Base-by-base conservation (phyloP, 2,888 invertebrate species). In the Apodemia duryi region DNA sequence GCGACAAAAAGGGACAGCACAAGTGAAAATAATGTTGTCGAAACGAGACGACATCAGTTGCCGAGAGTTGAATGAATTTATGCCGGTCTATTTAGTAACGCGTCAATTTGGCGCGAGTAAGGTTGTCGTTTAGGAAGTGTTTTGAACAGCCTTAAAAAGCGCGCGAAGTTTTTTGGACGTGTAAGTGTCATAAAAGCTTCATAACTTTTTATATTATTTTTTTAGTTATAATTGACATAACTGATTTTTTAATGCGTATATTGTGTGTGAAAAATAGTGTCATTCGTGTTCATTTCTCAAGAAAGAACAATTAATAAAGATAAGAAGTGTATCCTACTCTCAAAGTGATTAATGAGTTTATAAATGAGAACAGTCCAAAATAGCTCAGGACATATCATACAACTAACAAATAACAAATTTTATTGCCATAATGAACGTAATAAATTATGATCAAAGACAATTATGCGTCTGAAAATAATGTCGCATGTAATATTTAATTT, bases 11-110 rank as follows among this genome's bases (percentile, higher is more conserved):
- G 81, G 72, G 85, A 86, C 66, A 68, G 67, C 66, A 49, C 28
- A 64, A 82, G 76, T 51, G 63, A 38, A 63, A 46, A 69, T 10
- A 51, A 62, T 7, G 61, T 49, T 60, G 80, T 69, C 67, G 28
- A 79, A 87, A 70, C 74, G 76, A 72, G 85, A 85, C 67, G 68
- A 78, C 65, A 61, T 66, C 62, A 70, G 75, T 78, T 80, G 79
- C 81, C 83, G 84, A 84, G 82, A 89, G 90, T 90, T 90, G 91
- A 91, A 91, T 91, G 91, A 91, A 88, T 91, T 88, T 88, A 88
- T 88, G 88, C 81, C 86, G 88, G 86, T 87, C 88, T 86, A 90
- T 90, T 90, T 89, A 91, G 91, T 91, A 80, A 83, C 83, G 88
- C 89, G 89, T 87, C 87, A 88, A 89, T 88, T 90, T 88, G 86